These are phyloP conservation scores for Solea senegalensis DNA, from an alignment of 2,113 vertebrate genomes.

Conservation along the genomic window DNA sequence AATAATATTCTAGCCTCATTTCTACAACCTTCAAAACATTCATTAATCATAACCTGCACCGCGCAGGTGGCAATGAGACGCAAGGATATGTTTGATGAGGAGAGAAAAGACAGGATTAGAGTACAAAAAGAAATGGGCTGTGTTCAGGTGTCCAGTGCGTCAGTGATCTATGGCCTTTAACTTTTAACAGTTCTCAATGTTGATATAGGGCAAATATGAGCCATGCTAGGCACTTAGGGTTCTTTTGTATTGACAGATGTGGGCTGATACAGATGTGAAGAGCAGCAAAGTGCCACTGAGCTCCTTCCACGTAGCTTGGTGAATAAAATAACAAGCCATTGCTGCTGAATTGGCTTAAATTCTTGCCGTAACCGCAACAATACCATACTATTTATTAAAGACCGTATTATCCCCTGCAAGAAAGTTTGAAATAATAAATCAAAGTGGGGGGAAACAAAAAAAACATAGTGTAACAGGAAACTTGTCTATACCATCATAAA, in stretches of 20 bases:
- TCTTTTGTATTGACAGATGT: slow-evolving; percentile 42
- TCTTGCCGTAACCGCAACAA: slow-evolving; percentile 9
- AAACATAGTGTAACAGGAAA: slow-evolving; percentile 39
- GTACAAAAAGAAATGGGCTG: slow-evolving; percentile 9
- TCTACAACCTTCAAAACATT: slow-evolving; percentile 58
- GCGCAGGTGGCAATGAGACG: slow-evolving; percentile 20
- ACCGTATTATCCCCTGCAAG: slow-evolving; percentile 20
- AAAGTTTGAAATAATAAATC: slow-evolving; percentile 28
- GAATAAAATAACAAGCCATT: slow-evolving; percentile 26
- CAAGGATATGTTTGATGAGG: not conserved
- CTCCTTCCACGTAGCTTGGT: not conserved
- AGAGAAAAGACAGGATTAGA: slow-evolving; percentile 11
- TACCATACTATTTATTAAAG: slow-evolving; percentile 5
- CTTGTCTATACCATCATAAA: slow-evolving; percentile 30
- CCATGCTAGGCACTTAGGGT: slow-evolving; percentile 77
- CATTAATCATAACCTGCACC: slow-evolving; percentile 56
- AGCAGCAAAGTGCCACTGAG: slow-evolving; percentile 28
- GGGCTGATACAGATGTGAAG: slow-evolving; percentile 27
- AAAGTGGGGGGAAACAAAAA: slow-evolving; percentile 16
- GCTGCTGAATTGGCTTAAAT: slow-evolving; percentile 20
- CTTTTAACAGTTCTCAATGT: slow-evolving; percentile 40
- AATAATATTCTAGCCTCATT: slow-evolving; percentile 39
- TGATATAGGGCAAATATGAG: slow-evolving; percentile 63
- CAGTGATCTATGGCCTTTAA: slow-evolving; percentile 50
- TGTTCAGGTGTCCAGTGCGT: slow-evolving; percentile 15